Evolutionary conservation across 2,113 vertebrate genomes (phyloP).

Genomic region (Pipra filicauda): DNA sequence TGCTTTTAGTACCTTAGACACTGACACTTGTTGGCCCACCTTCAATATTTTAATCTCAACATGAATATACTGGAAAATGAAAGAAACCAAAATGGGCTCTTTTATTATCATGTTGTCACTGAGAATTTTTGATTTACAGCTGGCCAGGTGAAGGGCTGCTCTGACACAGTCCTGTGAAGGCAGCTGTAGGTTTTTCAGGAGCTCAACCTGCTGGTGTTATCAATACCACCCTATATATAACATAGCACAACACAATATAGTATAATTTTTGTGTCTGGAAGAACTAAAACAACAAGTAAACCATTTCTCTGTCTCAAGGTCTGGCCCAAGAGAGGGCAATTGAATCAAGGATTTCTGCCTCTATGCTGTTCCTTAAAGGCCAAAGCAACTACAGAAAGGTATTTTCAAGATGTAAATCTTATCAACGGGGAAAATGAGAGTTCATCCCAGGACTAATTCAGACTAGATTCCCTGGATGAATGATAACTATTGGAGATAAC

Average conservation of each 20-base stretch:
- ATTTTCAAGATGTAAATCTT: neutral
- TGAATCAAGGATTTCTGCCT: neutral
- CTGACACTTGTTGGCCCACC: constrained; percentile 15
- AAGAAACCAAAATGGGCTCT: neutral
- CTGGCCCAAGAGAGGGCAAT: neutral
- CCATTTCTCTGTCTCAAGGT: neutral
- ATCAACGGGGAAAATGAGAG: neutral
- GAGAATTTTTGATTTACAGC: neutral
- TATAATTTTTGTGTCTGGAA: neutral
- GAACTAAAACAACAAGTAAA: neutral
- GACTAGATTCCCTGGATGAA: neutral
- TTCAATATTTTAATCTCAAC: constrained; percentile 23
- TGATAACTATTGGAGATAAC: neutral
- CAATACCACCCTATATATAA: neutral
- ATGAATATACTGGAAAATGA: neutral
- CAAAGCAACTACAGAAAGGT: neutral
- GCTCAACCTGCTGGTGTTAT: neutral
- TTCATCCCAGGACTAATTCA: neutral
- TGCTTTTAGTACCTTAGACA: constrained; percentile 25
- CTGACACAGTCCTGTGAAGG: neutral
- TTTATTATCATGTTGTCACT: neutral
- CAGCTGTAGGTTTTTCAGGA: neutral
- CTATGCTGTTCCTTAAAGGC: neutral
- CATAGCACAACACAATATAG: too few species aligned
- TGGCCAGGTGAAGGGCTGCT: neutral